phyloP scores from a whole-genome alignment of 2,797 vertebrate genomes.

The Sebastes itinus region DNA sequence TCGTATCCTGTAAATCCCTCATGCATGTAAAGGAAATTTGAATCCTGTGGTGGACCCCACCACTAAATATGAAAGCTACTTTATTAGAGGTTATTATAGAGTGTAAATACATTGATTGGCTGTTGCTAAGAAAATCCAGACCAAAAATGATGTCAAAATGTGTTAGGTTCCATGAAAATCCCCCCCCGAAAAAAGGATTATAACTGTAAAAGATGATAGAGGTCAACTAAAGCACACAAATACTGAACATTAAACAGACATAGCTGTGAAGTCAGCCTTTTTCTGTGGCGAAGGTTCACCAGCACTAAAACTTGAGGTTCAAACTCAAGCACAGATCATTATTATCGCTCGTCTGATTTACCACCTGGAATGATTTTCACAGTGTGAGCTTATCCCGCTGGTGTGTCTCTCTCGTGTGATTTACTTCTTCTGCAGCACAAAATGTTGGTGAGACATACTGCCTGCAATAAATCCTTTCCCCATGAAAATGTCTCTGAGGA shows the following conservation, averaged over 20 bases:
- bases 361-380: constrained; percentile 15
- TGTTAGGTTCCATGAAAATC: background rate
- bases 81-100: background rate
- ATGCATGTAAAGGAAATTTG: background rate
- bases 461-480: constrained; percentile 1
- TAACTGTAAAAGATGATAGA: background rate
- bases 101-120: background rate
- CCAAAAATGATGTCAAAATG: background rate
- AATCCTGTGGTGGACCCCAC: no score
- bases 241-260: background rate
- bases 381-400: constrained; percentile 2
- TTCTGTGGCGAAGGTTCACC: background rate
- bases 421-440: constrained; percentile 23
- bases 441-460: background rate
- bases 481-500: constrained; percentile 5
- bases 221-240: background rate
- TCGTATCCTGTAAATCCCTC: background rate
- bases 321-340: constrained; percentile 1
- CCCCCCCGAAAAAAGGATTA: no score
- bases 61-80: background rate
- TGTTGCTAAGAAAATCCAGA: background rate
- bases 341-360: constrained; percentile 17
- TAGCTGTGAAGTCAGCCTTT: background rate
- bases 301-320: background rate
- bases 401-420: constrained; percentile 8